Evolutionary conservation across 2,888 invertebrate genomes (phyloP), one percentile per base, ranked within the genome.

Genomic region (Polia nebulosa): DNA sequence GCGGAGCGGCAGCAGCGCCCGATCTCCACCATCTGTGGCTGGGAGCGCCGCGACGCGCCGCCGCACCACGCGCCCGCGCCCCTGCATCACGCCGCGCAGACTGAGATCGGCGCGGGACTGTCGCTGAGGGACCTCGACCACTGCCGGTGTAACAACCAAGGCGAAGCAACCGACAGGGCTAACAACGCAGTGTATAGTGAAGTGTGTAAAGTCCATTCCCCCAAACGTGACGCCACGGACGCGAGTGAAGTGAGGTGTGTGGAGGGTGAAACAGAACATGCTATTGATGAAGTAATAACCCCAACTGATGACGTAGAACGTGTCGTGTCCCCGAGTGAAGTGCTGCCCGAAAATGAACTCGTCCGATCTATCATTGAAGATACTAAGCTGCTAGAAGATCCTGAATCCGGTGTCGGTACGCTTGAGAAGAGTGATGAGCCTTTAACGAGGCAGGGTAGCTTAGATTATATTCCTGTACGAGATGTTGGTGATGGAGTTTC

Each of bases 11-110:
- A 98, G 89, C 98, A 99, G 85, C 97, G 98, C 52, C 99, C 99
- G 22, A 99, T 99, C 81, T 99, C 99, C 90, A 99, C 99, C 55
- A 99, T 99, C 87, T 99, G 99, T 0, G 99, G 99, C 64, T 98
- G 98, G 98, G 98, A 98, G 90, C 97, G 98, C 44, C 60, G 74
- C 13, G 78, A 77, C 15, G 58, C 57, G 20, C 47, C 39, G 3
- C 25, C 27, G 20, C 68, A 36, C 27, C 62, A 74, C 68, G 20
- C 70, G 5, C 15, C 52, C 7, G 52, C 52, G 5, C 66, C 71
- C 0, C 32, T 67, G 25, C 78, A 95, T 79, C 95, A 95, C 80
- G 95, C 89, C 11, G 95, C 96, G 0, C 96, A 96, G 83, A 95
- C 96, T 0, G 96, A 96, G 88, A 91, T 95, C 41, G 95, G 95